Evolutionary conservation across 2,113 vertebrate genomes (phyloP), one percentile per base, ranked within the genome.

Genomic region (Dromas ardeola): DNA sequence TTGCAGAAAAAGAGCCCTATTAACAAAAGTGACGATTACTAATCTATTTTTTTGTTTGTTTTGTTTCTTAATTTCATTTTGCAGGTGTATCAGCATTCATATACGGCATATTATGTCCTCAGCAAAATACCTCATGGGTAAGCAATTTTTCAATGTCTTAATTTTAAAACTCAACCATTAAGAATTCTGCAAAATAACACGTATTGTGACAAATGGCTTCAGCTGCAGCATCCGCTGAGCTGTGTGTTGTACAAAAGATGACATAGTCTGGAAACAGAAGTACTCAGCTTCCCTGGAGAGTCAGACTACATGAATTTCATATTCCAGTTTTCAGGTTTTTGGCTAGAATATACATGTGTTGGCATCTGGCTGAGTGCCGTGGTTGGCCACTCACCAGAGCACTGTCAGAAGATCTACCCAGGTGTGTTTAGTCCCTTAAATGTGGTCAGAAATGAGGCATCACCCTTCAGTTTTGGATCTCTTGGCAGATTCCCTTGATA

Each of bases 21-120:
- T 95, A 90, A 94, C 23, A 43, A 11, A 63, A 38, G 70, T 90
- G 69, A 83, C 49, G 40, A 66, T 66, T 88, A 88, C 86, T 95
- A 95, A 98, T 88, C 47, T 59, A 56, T 76, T 25, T 92, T 88
- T 43, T 65, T 81, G 32, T 82, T 56, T 93, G 29, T 88, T 96
- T 94, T 95, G 32, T 84, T 71, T 88, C 84, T 88, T 82, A 38
- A 95, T 95, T 97, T 95, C 71, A 56, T 97, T 95, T 98, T 97
- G 82, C 98, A 99, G 99, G 98, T 99, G 19, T 99, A 99, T 96
- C 99, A 98, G 81, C 98, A 99, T 97, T 99, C 99, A 18, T 99
- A 99, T 90, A 99, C 99, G 2, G 99, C 99, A 13, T 98, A 99
- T 97, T 99, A 99, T 96, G 99, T 99, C 96, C 99, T 99, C 96